Percentiles rank a stretch among this genome's conserved stretches.
Conservation (phyloP, 1,140 invertebrate genomes). For the Lucilia cuprina region DNA sequence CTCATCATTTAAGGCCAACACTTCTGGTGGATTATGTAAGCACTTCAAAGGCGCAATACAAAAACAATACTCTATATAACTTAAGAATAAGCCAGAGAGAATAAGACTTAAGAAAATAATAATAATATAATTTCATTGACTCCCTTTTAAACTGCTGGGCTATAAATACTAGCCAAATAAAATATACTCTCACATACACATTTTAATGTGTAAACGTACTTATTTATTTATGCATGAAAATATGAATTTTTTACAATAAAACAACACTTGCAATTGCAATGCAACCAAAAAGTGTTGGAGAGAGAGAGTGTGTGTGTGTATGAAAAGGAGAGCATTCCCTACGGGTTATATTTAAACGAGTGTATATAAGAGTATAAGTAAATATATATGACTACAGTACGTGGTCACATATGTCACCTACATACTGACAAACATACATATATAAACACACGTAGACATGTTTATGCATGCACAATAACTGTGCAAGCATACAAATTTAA, state of each 20-base stretch:
- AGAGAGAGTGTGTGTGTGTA: too few relatives aligned
- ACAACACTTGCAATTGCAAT: neutral
- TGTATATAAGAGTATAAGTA: too few relatives aligned
- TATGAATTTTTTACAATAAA: constrained; percentile 8
- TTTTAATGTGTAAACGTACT: neutral
- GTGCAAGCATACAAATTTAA: neutral
- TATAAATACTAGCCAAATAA: too few relatives aligned
- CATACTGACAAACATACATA: neutral
- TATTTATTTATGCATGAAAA: neutral
- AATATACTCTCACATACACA: neutral
- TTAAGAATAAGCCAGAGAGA: too few relatives aligned
- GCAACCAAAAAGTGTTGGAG: neutral
- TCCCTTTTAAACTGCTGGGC: too few relatives aligned
- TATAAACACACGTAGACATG: neutral
- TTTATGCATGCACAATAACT: neutral
- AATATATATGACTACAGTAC: too few relatives aligned
- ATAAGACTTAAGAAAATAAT: too few relatives aligned
- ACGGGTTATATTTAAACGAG: neutral
- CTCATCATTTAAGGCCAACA: too few relatives aligned
- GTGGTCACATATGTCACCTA: constrained; percentile 12
- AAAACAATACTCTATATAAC: too few relatives aligned
- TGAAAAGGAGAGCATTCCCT: neutral
- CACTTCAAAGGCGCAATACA: too few relatives aligned
- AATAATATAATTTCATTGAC: too few relatives aligned
- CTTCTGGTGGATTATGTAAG: too few relatives aligned